A percentile compares a stretch with the other conserved stretches of the same genome.
phyloP scores from a whole-genome alignment of 2,113 vertebrate genomes.

The Anser brachyrhynchus region DNA sequence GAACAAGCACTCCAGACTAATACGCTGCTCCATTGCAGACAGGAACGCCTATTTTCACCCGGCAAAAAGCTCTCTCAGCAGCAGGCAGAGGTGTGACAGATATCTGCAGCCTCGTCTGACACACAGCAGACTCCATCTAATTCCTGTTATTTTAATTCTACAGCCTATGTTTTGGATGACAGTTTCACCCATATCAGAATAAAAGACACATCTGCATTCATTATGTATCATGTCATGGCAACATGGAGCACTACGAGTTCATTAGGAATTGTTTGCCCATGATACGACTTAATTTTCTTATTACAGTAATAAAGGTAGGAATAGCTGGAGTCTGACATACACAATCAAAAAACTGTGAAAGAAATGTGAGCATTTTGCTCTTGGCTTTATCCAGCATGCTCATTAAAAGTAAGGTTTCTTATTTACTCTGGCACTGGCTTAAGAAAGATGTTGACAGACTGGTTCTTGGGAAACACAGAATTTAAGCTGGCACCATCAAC shows the following conservation, averaged over 20 bases:
- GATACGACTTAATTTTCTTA: not conserved
- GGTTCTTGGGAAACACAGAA: slow-evolving; percentile 23
- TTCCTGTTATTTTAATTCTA: not conserved
- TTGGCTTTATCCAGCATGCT: not conserved
- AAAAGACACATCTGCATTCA: not conserved
- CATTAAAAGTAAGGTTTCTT: slow-evolving; percentile 5
- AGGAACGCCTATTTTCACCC: not conserved
- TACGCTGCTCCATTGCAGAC: accelerated
- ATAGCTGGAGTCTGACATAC: not conserved
- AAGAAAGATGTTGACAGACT: slow-evolving; percentile 25
- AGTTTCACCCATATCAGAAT: not conserved
- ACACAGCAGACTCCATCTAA: not conserved
- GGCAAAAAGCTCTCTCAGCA: not conserved
- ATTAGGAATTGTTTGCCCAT: not conserved
- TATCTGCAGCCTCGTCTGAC: not conserved
- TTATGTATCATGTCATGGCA: not conserved
- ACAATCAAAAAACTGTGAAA: not conserved
- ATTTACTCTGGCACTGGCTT: slow-evolving; percentile 34
- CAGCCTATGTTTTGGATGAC: not conserved
- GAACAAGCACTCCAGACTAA: not conserved
- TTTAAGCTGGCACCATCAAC: slow-evolving; percentile 15
- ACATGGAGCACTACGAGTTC: not conserved
- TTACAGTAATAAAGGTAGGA: not conserved
- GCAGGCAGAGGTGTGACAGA: not conserved
- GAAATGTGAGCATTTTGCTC: not conserved